Evolutionary conservation across 1,140 invertebrate species (phyloP), one percentile per base, ranked within the genome.

Genomic region (Oreohelix idahoensis): DNA sequence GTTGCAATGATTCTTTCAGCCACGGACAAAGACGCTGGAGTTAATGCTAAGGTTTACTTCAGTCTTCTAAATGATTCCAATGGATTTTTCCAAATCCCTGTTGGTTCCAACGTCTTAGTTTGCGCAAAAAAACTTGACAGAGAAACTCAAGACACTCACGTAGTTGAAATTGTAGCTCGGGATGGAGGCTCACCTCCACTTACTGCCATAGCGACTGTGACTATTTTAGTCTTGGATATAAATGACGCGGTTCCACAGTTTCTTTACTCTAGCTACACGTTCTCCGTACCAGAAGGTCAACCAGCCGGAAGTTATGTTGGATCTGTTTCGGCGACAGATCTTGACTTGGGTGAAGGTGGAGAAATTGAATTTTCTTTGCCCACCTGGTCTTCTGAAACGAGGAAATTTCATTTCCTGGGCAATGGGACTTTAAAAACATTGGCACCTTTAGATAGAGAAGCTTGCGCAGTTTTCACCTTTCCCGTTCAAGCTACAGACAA

Each of bases 231-330:
- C 36, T 93, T 95, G n/a, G 98, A 99, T 92, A 95, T 96, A 0
- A 99, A 99, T 90, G 98, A 99, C 91, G 97, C 98, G 91, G 92
- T 96, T 13, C 88, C 89, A 17, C 78, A 80, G 26, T 88, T 87
- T 42, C 77, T 89, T 15, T 42, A 85, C 23, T 86, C 86, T 58
- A 78, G 86, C 13, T 88, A 89, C 80, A 94, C 95, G 51, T 96
- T 99, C 53, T 95, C 95, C 84, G 95, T 99, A 4, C 94, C 96
- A 86, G 98, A 99, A 92, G 98, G 98, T 89, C 97, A 96, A 13
- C 97, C 97, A 0, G 95, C 98, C 13, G 97, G 97, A 0, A 97
- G 96, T 0, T 70, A 74, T 0, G 85, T 89, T 0, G 58, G 86
- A 26, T 74, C 71, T 35, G 82, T 90, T 8, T 85, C 77, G 20